Conservation (phyloP, 1,140 invertebrate species). For the Solen grandis region DNA sequence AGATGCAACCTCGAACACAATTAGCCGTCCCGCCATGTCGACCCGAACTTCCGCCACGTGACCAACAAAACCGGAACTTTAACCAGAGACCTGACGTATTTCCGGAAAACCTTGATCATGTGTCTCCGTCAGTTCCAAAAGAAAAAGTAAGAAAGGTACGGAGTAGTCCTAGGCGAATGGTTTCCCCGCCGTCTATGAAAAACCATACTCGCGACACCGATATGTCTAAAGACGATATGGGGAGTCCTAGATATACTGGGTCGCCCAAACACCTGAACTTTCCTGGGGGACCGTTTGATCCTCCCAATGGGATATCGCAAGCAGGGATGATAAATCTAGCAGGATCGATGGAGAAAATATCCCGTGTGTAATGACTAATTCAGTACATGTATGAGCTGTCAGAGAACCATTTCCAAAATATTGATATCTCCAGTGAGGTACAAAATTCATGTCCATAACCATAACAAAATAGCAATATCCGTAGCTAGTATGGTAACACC, state of each 20-base stretch:
- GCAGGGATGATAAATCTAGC: conserved; percentile 4
- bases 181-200: conserved; percentile 20
- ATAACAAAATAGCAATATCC: no score
- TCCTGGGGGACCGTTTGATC: background rate
- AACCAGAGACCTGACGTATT: conserved; percentile 19
- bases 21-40: conserved; percentile 48
- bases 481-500: no score
- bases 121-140: conserved; percentile 11
- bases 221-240: background rate
- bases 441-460: no score
- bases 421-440: no score
- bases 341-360: conserved; percentile 50
- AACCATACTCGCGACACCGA: background rate
- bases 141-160: conserved; percentile 23
- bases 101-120: conserved; percentile 10
- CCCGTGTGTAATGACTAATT: conserved; percentile 31
- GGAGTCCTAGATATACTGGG: conserved; percentile 28
- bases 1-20: conserved; percentile 49
- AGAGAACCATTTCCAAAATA: no score
- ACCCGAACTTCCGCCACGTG: conserved; percentile 53
- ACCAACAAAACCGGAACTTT: conserved; percentile 6
- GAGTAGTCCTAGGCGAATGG: conserved; percentile 14
- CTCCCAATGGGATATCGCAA: background rate
- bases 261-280: conserved; percentile 10
- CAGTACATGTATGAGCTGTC: no score